A percentile compares a stretch with the other conserved stretches of the same genome.
phyloP scores from a whole-genome alignment of 2,797 vertebrate genomes.

The Crenuchus spilurus region DNA sequence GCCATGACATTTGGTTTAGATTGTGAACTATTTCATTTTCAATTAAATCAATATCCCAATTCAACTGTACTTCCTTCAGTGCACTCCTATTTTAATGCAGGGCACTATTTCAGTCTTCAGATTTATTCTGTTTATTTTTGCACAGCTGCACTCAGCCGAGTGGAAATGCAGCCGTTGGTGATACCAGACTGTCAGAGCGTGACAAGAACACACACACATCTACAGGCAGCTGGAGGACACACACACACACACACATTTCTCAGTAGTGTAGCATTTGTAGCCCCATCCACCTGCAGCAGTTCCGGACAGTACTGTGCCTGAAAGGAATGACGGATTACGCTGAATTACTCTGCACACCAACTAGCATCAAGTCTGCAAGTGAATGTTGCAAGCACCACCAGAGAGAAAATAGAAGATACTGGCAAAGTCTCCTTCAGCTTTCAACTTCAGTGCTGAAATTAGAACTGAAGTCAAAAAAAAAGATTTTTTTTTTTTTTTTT shows the following conservation, averaged over 20 bases:
- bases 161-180: slow-evolving; percentile 12
- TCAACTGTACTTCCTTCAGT: neutral
- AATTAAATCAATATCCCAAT: neutral
- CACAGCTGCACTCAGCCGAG: neutral
- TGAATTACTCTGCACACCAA: neutral
- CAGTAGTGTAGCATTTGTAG: neutral
- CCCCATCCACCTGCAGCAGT: slow-evolving; percentile 13
- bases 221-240: neutral
- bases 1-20: too few species aligned
- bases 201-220: neutral
- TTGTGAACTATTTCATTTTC: neutral
- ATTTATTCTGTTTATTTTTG: slow-evolving; percentile 12
- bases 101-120: neutral
- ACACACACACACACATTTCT: neutral
- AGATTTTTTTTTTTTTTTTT: too few species aligned
- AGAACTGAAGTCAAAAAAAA: too few species aligned
- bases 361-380: neutral
- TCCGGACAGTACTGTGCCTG: neutral
- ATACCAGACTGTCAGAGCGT: slow-evolving; percentile 13
- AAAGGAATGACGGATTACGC: neutral
- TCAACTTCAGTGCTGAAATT: too few species aligned
- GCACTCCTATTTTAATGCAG: neutral
- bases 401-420: neutral
- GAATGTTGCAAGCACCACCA: neutral
- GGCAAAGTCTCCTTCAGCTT: neutral